A percentile compares a stretch with the other conserved stretches of the same genome.
These are phyloP conservation scores for Galerucella calmariensis DNA, from an alignment of 2,888 invertebrate genomes.

Conservation along the genomic window DNA sequence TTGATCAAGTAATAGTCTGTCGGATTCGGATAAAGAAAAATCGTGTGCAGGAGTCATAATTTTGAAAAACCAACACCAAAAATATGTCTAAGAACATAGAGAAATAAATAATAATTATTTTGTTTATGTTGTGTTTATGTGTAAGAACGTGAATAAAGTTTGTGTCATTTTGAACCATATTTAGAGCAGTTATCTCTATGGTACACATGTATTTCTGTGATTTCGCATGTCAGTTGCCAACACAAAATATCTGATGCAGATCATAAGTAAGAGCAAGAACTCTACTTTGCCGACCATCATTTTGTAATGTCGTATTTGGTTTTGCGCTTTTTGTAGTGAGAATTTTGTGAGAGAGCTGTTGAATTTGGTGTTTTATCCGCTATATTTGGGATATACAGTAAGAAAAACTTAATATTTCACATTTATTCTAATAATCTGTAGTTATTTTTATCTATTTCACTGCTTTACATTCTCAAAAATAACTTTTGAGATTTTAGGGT, in stretches of 20 bases:
- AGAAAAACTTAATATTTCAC: slow-evolving; percentile 27
- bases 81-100: too few relatives aligned
- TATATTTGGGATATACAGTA: slow-evolving; percentile 45
- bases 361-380: slow-evolving; percentile 72
- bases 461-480: slow-evolving; percentile 22
- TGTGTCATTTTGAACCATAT: too few relatives aligned
- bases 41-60: background rate
- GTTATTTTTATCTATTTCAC: slow-evolving; percentile 19
- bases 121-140: too few relatives aligned
- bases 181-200: too few relatives aligned
- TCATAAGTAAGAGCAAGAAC: slow-evolving; percentile 1
- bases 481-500: slow-evolving; percentile 47
- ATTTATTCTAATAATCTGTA: background rate
- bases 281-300: slow-evolving; percentile 41
- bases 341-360: slow-evolving; percentile 61
- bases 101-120: too few relatives aligned
- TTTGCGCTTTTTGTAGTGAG: slow-evolving; percentile 65
- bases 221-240: background rate
- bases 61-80: background rate
- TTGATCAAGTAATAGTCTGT: background rate
- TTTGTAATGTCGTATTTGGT: slow-evolving; percentile 55
- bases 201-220: too few relatives aligned
- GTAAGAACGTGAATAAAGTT: too few relatives aligned
- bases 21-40: background rate
- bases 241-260: background rate